Conservation (phyloP, 53 echinoderm and acorn worm genomes). For the Temnopleurus reevesii region DNA sequence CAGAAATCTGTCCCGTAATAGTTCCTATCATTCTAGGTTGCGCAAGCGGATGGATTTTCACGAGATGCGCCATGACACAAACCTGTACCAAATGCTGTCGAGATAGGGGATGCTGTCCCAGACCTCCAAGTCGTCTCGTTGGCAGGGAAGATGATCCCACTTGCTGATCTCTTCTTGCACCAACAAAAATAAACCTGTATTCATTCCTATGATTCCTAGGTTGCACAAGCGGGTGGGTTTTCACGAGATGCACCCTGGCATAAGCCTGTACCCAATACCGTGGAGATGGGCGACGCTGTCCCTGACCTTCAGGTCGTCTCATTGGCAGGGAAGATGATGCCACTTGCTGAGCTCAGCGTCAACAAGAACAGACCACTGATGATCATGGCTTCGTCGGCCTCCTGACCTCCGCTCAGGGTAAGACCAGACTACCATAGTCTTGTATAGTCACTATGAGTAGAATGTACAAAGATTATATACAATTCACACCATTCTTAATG, state of each 20-base stretch:
- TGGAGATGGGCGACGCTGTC: constrained; percentile 28
- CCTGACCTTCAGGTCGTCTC: constrained; percentile 62
- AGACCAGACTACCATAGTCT: too few relatives aligned
- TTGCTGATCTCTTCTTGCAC: constrained; percentile 60
- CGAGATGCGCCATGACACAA: too few relatives aligned
- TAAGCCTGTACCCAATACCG: neutral
- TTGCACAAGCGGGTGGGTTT: too few relatives aligned
- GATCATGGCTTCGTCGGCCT: constrained; percentile 73
- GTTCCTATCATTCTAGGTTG: too few relatives aligned
- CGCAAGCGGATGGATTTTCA: too few relatives aligned
- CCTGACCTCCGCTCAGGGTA: constrained; percentile 85
- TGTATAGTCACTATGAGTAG: too few relatives aligned
- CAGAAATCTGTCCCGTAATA: constrained; percentile 73
- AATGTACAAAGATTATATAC: too few relatives aligned
- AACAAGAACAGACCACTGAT: constrained; percentile 75
- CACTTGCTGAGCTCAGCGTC: constrained; percentile 52
- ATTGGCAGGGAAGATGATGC: constrained; percentile 47
- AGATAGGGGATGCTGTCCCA: constrained; percentile 34
- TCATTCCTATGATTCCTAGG: too few relatives aligned
- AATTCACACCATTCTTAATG: too few relatives aligned
- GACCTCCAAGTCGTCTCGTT: constrained; percentile 65
- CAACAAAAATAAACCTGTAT: constrained; percentile 73
- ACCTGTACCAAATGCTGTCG: neutral
- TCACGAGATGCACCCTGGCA: too few relatives aligned
- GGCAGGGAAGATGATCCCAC: constrained; percentile 21